A percentile compares a stretch with the other conserved stretches of the same genome.
Conservation (phyloP, 2,113 vertebrate genomes). For the Pluvianellus socialis region DNA sequence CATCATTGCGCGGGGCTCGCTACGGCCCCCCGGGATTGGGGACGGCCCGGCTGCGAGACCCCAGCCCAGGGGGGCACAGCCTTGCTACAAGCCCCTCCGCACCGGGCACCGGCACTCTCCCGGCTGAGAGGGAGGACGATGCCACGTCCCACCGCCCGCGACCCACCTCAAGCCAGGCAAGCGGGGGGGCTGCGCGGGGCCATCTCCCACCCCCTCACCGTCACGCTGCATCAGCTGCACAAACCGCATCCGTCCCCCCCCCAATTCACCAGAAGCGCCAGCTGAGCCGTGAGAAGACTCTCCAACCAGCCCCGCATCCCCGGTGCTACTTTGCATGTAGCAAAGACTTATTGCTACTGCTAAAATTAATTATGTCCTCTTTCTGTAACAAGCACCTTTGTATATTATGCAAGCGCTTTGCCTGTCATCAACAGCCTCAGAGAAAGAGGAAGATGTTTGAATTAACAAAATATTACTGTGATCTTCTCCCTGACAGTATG, state of each 20-base stretch:
- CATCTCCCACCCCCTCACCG: background rate
- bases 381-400: slow-evolving; percentile 8
- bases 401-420: background rate
- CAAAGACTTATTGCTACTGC: background rate
- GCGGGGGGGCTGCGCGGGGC: rapidly evolving
- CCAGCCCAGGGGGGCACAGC: no score
- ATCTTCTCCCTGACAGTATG: slow-evolving; percentile 29
- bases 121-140: rapidly evolving
- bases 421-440: slow-evolving; percentile 19
- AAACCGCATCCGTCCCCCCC: background rate
- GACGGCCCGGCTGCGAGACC: no score
- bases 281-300: rapidly evolving
- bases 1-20: rapidly evolving
- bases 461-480: slow-evolving; percentile 70
- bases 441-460: slow-evolving; percentile 24
- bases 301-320: background rate
- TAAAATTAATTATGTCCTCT: background rate
- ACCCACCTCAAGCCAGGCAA: background rate
- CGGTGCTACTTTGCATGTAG: background rate
- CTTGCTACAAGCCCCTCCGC: no score
- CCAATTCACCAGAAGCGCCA: background rate
- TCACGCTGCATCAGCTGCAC: background rate
- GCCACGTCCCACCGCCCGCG: background rate
- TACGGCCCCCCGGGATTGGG: rapidly evolving
- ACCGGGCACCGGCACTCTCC: rapidly evolving